Evolutionary conservation across 2,888 invertebrate genomes (phyloP).

Genomic region (Lathronympha strigana): DNA sequence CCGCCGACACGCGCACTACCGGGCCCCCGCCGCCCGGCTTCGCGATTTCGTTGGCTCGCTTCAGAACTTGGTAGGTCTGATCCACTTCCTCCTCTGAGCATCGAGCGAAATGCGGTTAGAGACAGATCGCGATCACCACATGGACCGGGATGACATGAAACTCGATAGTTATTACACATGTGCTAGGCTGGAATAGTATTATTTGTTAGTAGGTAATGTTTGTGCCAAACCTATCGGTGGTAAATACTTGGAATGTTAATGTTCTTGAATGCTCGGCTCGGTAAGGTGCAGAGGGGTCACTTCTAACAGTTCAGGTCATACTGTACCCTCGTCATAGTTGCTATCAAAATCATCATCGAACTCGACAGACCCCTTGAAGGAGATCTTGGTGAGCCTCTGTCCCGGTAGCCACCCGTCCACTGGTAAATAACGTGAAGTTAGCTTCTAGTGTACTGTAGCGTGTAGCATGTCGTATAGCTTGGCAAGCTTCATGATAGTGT

Average conservation of each 20-base stretch:
- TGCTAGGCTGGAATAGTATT: conserved; percentile 45
- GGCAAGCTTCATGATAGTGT: conserved; percentile 51
- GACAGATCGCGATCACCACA: conserved; percentile 53
- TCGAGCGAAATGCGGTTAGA: conserved; percentile 75
- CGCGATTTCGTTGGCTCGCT: conserved; percentile 95
- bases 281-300: conserved; percentile 71
- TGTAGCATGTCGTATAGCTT: conserved; percentile 48
- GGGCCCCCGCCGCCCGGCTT: conserved; percentile 83
- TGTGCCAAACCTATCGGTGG: conserved; percentile 43
- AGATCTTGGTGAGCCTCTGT: conserved; percentile 81
- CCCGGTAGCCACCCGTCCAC: conserved; percentile 82
- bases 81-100: conserved; percentile 90
- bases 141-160: conserved; percentile 50
- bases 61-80: conserved; percentile 97
- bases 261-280: conserved; percentile 63
- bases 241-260: conserved; percentile 55
- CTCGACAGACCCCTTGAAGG: conserved; percentile 78
- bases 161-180: conserved; percentile 49
- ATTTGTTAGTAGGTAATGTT: conserved; percentile 45
- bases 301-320: conserved; percentile 64
- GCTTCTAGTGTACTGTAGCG: conserved; percentile 60
- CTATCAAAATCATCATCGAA: conserved; percentile 82
- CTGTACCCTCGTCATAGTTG: conserved; percentile 79
- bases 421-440: conserved; percentile 77
- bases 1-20: conserved; percentile 75